A percentile compares a stretch with the other conserved stretches of the same genome.
phyloP scores from a whole-genome alignment of 2,797 vertebrate species.

The Sebastes elongatus region DNA sequence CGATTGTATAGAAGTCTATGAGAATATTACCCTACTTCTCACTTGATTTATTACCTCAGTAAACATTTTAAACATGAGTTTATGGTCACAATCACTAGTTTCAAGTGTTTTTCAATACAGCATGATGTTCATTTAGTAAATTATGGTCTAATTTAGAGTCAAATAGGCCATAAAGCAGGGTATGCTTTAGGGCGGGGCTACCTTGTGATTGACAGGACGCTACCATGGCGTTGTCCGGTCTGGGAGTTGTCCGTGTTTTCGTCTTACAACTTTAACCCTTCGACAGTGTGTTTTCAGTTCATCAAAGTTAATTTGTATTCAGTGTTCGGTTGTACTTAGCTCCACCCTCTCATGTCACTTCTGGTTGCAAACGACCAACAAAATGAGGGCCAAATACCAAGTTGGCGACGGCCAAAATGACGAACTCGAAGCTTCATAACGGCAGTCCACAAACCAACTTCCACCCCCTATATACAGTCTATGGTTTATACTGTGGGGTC shows the following conservation, averaged over 20 bases:
- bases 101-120: too few relatives aligned
- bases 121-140: too few relatives aligned
- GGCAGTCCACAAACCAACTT: background rate
- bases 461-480: background rate
- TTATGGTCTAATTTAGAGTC: too few relatives aligned
- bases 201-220: background rate
- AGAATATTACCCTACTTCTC: too few relatives aligned
- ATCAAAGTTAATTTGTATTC: background rate
- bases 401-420: background rate
- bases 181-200: background rate
- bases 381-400: background rate
- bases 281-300: background rate
- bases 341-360: background rate
- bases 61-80: too few relatives aligned
- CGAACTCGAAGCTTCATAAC: background rate
- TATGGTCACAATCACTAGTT: too few relatives aligned
- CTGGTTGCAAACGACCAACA: background rate
- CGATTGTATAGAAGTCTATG: too few relatives aligned
- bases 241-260: too few relatives aligned
- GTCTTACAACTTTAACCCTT: background rate
- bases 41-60: too few relatives aligned
- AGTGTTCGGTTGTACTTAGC: background rate
- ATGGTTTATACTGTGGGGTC: background rate
- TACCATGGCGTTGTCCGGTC: too few relatives aligned
- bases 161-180: background rate